Evolutionary conservation across 2,113 vertebrate species (phyloP).

Genomic region (Percopsis transmontana): DNA sequence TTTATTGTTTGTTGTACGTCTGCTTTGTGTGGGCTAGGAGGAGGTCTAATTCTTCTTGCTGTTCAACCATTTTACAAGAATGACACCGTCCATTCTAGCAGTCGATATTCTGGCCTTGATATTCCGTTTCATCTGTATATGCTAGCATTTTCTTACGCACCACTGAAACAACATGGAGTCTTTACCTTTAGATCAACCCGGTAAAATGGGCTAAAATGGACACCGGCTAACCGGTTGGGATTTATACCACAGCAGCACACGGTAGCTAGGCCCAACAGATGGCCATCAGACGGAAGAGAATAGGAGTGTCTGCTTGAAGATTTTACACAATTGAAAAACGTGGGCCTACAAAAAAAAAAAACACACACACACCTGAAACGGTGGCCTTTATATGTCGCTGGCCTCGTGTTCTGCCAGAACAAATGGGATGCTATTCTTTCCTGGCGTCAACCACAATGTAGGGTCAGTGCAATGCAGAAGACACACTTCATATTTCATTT

Average conservation of each 20-base stretch:
- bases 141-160: constrained; percentile 36
- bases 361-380: too few species aligned
- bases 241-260: background rate
- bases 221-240: constrained; percentile 36
- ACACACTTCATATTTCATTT: constrained; percentile 50
- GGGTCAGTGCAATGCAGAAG: constrained; percentile 28
- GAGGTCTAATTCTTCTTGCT: too few species aligned
- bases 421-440: too few species aligned
- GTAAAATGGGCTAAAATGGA: constrained; percentile 59
- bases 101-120: constrained; percentile 29
- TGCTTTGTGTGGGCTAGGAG: too few species aligned
- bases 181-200: constrained; percentile 60
- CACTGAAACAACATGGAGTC: constrained; percentile 49
- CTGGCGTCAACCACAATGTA: constrained; percentile 2
- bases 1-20: too few species aligned
- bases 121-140: constrained; percentile 49
- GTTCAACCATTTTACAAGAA: constrained; percentile 1
- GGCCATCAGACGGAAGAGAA: constrained; percentile 48
- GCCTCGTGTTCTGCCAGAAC: too few species aligned
- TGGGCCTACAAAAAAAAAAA: too few species aligned
- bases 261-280: constrained; percentile 41
- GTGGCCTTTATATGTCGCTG: too few species aligned
- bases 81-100: constrained; percentile 42
- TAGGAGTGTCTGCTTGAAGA: constrained; percentile 1
- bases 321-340: too few species aligned